phyloP scores from a whole-genome alignment of 2,888 invertebrate genomes.

The Agrochola litura region DNA sequence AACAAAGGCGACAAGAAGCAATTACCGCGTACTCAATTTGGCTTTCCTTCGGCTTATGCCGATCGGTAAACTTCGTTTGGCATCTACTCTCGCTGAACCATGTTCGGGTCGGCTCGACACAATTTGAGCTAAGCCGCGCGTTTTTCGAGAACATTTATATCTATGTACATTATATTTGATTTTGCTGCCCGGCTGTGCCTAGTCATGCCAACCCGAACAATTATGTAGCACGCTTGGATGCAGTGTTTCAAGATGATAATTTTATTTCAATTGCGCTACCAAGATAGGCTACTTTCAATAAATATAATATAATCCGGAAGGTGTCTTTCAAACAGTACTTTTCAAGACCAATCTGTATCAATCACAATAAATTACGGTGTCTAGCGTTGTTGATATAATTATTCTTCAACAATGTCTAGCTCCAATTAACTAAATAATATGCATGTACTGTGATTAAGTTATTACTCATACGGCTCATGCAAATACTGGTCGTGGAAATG shows the following conservation, averaged over 20 bases:
- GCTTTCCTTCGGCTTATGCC: not conserved
- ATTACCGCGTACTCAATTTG: not conserved
- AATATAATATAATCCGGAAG: too few species aligned
- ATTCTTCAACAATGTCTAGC: slow-evolving; percentile 44
- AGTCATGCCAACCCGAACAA: not conserved
- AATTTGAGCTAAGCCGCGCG: not conserved
- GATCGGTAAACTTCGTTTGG: not conserved
- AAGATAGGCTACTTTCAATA: not conserved
- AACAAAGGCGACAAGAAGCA: not conserved
- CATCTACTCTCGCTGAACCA: too few species aligned
- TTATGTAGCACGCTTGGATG: not conserved
- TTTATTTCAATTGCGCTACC: not conserved
- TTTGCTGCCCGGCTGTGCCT: not conserved
- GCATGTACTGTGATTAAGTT: slow-evolving; percentile 30
- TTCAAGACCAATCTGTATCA: slow-evolving; percentile 5
- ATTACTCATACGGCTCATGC: slow-evolving; percentile 24
- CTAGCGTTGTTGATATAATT: slow-evolving; percentile 51
- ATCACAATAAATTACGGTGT: not conserved
- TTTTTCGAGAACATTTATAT: too few species aligned
- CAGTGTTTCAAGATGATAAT: not conserved
- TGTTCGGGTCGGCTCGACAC: not conserved
- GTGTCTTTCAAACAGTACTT: too few species aligned
- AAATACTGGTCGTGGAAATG: slow-evolving; percentile 14
- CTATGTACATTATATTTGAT: too few species aligned
- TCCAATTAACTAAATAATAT: slow-evolving; percentile 48